These are phyloP conservation scores for human DNA, from an alignment of 2,113 vertebrate genomes.

Conservation along the genomic window GRCh38 chr12:115887001-115887500, in stretches of 20 bases:
- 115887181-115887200: background rate
- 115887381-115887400: too few species aligned
- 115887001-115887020: background rate
- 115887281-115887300: background rate
- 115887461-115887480: too few species aligned
- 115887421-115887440: too few species aligned
- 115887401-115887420: too few species aligned
- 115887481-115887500: background rate
- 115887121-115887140: too few species aligned
- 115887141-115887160: background rate
- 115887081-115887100: background rate
- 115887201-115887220: rapidly evolving
- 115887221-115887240: background rate
- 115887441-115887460: too few species aligned
- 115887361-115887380: too few species aligned
- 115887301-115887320: background rate
- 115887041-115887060: background rate
- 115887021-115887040: background rate
- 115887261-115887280: background rate
- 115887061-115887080: too few species aligned
- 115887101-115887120: background rate
- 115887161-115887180: background rate
- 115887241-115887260: background rate
- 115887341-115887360: background rate
- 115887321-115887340: background rate